Evolutionary conservation across 2,888 invertebrate species (phyloP).

Genomic region (Sarcophaga variegata): DNA sequence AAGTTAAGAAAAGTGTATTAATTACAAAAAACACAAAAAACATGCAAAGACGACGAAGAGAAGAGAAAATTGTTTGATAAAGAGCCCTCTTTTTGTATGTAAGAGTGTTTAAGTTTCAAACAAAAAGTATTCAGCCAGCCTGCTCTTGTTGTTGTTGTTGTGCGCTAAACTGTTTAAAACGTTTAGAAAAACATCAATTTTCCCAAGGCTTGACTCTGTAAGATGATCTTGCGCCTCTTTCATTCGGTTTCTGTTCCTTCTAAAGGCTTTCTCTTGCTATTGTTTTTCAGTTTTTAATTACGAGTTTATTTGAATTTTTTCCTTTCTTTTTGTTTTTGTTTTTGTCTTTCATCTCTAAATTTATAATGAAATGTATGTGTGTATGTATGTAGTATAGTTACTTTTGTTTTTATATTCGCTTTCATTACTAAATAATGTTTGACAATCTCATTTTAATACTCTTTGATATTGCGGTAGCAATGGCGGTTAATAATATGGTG

Average conservation of each 20-base stretch:
- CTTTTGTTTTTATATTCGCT: slow-evolving; percentile 18
- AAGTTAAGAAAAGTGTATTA: slow-evolving; percentile 29
- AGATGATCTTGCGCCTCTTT: slow-evolving; percentile 23
- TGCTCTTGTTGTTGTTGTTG: background rate
- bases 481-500: slow-evolving; percentile 5
- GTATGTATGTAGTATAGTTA: background rate
- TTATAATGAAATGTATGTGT: background rate
- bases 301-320: slow-evolving; percentile 41
- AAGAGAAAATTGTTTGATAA: background rate
- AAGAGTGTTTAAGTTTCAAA: slow-evolving; percentile 18
- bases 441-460: slow-evolving; percentile 49
- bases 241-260: background rate
- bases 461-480: background rate
- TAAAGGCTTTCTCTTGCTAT: too few relatives aligned
- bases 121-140: background rate
- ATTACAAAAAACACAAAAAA: slow-evolving; percentile 23
- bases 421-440: slow-evolving; percentile 50
- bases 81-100: background rate
- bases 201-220: slow-evolving; percentile 51
- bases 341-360: background rate
- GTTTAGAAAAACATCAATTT: slow-evolving; percentile 56
- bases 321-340: slow-evolving; percentile 5
- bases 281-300: slow-evolving; percentile 55
- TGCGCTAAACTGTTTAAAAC: slow-evolving; percentile 45
- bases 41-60: too few relatives aligned